Base-by-base conservation (phyloP, 2,888 invertebrate species). In the Cryptosula pallasiana region DNA sequence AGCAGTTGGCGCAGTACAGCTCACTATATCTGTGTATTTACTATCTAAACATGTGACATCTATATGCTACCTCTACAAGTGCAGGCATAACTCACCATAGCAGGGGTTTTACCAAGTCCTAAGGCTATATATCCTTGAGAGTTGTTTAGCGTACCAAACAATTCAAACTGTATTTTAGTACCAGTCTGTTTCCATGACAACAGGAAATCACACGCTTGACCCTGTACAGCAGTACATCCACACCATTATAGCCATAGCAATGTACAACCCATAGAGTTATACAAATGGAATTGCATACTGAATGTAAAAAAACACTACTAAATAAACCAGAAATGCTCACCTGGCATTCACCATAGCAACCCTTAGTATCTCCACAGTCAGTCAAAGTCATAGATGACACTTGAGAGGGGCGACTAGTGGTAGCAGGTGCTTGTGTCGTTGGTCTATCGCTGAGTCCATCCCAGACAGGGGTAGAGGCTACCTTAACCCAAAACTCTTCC, bases 261-360 rank as follows among this genome's bases (percentile, higher is more conserved):
- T n/a, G n/a, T n/a, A n/a, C n/a, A n/a, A n/a, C n/a, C n/a, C n/a
- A n/a, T n/a, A n/a, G n/a, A n/a, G n/a, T n/a, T n/a, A n/a, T n/a
- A n/a, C n/a, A n/a, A n/a, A n/a, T n/a, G n/a, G n/a, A n/a, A n/a
- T n/a, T n/a, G n/a, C n/a, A n/a, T n/a, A n/a, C n/a, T n/a, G n/a
- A 13, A 45, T 45, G 45, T 45, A 5, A 45, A 45, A 5, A 45
- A 45, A 5, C 45, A 45, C 45, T 13, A 45, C 20, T 45, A 45
- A 45, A 45, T 45, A n/a, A 57, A 23, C 5, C 20, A 57, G 25
- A 9, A 9, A 63, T 32, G 2, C 32, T 32, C 32, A 63, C 63
- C 63, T 71, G 55, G 54, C 76, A 76, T 54, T 74, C 73, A 16
- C 74, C 70, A 72, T 75, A 77, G 58, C 77, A 78, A 9, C 77